phyloP scores from a whole-genome alignment of 2,888 invertebrate species.

The Halictus ligatus region DNA sequence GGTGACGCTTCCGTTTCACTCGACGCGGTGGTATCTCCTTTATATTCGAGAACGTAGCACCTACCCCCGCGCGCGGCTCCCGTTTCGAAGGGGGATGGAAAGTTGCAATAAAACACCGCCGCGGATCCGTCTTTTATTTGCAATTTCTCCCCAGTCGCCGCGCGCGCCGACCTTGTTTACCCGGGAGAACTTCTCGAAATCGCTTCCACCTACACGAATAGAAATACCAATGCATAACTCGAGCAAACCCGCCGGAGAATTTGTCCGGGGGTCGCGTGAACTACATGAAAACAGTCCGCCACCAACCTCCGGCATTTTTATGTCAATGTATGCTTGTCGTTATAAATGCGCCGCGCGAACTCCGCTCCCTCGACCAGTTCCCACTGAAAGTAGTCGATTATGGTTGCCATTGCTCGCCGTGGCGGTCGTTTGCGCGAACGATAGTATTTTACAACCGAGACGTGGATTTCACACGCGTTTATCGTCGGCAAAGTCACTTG shows the following conservation, averaged over 20 bases:
- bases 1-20: slow-evolving; percentile 6
- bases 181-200: slow-evolving; percentile 37
- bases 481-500: not conserved
- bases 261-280: slow-evolving; percentile 18
- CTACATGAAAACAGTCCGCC: slow-evolving; percentile 27
- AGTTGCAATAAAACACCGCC: slow-evolving; percentile 37
- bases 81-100: slow-evolving; percentile 15
- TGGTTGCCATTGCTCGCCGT: not conserved
- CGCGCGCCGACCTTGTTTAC: not conserved
- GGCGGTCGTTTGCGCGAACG: not conserved
- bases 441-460: not conserved
- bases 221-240: slow-evolving; percentile 44
- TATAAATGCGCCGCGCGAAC: not conserved
- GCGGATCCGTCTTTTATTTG: slow-evolving; percentile 41
- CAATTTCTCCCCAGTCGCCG: slow-evolving; percentile 30
- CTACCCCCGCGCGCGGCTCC: not conserved
- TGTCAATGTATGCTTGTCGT: slow-evolving; percentile 14
- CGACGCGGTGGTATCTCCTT: not conserved
- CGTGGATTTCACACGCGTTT: not conserved
- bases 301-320: slow-evolving; percentile 28
- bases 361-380: not conserved
- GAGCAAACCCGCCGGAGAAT: slow-evolving; percentile 41
- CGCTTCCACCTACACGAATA: slow-evolving; percentile 46
- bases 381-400: not conserved
- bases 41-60: slow-evolving; percentile 10